These are phyloP conservation scores for Yponomeuta plumbellus DNA, from an alignment of 2,888 invertebrate genomes.

Conservation along the genomic window DNA sequence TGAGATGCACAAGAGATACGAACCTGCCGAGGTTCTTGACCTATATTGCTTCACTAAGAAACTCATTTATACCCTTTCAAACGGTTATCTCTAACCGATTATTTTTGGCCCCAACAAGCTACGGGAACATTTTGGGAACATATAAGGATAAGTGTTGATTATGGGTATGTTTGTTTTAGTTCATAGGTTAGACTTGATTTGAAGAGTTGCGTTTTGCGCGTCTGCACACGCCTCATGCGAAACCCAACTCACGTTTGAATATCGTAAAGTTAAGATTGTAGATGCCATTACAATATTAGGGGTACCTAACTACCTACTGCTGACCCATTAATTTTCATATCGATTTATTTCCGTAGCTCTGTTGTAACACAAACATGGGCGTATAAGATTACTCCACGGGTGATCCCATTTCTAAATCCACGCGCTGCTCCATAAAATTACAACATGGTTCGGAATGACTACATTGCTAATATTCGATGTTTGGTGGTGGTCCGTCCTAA, in stretches of 20 bases:
- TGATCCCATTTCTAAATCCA: constrained; percentile 15
- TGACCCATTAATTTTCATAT: background rate
- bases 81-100: background rate
- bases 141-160: too few species aligned
- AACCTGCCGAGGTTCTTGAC: constrained; percentile 52
- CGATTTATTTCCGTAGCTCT: constrained; percentile 6
- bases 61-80: background rate
- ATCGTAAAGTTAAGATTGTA: background rate
- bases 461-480: background rate
- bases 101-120: background rate
- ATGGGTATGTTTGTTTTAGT: too few species aligned
- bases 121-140: too few species aligned
- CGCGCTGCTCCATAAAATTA: background rate
- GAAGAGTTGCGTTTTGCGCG: too few species aligned
- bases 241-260: too few species aligned
- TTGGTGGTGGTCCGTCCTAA: background rate
- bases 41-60: constrained; percentile 21
- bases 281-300: background rate
- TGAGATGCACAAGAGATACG: constrained; percentile 38
- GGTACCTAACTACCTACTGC: background rate
- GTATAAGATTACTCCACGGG: background rate
- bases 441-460: background rate
- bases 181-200: too few species aligned
- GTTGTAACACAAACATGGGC: constrained; percentile 1
- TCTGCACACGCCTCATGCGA: too few species aligned